phyloP scores from a whole-genome alignment of 2,113 vertebrate species.

The Mobula hypostoma region DNA sequence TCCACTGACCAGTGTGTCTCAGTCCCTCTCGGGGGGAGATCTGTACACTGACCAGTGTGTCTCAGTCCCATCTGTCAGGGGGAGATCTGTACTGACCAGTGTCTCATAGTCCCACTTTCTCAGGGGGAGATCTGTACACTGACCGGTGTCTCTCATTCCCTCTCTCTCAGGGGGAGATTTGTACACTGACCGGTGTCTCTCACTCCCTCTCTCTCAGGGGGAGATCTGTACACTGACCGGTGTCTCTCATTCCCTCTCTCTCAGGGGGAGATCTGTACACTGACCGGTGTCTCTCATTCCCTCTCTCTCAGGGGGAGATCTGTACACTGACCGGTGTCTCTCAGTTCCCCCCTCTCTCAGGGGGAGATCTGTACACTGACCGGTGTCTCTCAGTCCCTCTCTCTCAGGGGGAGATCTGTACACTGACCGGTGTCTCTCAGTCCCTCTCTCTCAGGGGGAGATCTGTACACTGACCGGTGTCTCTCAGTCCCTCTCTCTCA shows the following conservation, averaged over 20 bases:
- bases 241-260: not conserved
- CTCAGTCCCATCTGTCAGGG: not conserved
- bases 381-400: too few species aligned
- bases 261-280: not conserved
- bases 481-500: too few species aligned
- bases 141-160: not conserved
- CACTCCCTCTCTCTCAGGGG: not conserved
- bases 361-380: too few species aligned
- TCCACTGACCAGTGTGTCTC: too few species aligned
- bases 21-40: not conserved
- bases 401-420: too few species aligned
- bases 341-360: too few species aligned
- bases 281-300: not conserved
- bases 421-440: too few species aligned
- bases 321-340: not conserved
- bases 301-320: not conserved
- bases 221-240: not conserved
- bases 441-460: too few species aligned
- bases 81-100: not conserved
- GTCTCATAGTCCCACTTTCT: not conserved
- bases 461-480: too few species aligned
- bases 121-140: not conserved
- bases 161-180: not conserved
- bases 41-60: not conserved
- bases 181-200: not conserved